Conservation (phyloP, 2,113 vertebrate genomes). For the Rattus norvegicus region DNA sequence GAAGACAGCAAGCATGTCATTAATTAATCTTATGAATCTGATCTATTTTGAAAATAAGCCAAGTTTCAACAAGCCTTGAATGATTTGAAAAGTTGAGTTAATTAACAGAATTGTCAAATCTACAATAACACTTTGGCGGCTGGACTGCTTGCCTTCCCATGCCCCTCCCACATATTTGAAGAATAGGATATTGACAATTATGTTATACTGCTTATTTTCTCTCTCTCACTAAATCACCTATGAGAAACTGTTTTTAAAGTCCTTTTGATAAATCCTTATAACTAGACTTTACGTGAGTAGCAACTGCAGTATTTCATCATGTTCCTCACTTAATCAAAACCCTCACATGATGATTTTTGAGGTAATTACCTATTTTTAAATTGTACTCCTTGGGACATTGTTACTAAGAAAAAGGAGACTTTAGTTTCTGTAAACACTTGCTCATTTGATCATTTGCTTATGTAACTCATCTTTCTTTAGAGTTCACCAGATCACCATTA, state of each 20-base stretch:
- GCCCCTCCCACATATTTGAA: background rate
- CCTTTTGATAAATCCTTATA: background rate
- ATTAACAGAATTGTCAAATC: conserved; percentile 36
- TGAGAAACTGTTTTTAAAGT: background rate
- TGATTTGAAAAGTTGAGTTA: conserved; percentile 23
- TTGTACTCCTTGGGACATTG: background rate
- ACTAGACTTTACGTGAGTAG: conserved; percentile 16
- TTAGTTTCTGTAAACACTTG: background rate
- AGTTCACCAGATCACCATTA: background rate
- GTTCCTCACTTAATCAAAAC: background rate
- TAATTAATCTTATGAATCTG: conserved; percentile 20
- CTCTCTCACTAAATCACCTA: background rate
- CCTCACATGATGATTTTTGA: background rate
- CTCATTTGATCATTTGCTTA: conserved; percentile 7
- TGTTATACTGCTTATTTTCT: background rate
- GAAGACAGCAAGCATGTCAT: background rate
- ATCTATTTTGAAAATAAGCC: background rate
- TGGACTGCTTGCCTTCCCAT: background rate
- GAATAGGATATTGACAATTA: background rate
- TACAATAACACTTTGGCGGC: background rate
- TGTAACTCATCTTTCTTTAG: background rate
- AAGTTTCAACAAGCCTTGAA: background rate
- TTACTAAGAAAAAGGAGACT: background rate
- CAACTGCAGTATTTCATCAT: background rate
- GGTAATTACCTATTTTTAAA: background rate